Percentiles rank a stretch among this genome's conserved stretches.
phyloP scores from a whole-genome alignment of 2,888 invertebrate genomes.

The Cyaniris semiargus region DNA sequence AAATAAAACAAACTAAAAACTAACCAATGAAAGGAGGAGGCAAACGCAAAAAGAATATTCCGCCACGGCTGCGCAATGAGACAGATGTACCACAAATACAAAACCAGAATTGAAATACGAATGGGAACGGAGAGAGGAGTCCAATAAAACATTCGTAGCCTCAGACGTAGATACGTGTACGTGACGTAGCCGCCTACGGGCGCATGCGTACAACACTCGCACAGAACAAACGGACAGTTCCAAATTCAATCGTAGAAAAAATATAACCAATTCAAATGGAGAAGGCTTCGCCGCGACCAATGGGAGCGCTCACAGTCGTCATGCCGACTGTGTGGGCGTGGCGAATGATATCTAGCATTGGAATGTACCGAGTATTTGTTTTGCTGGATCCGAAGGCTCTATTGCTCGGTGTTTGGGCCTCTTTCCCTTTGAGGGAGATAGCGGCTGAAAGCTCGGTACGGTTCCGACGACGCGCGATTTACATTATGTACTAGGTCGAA shows the following conservation, averaged over 20 bases:
- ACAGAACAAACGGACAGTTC: constrained; percentile 76
- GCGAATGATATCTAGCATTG: constrained; percentile 81
- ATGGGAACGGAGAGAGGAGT: constrained; percentile 70
- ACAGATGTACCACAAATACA: constrained; percentile 62
- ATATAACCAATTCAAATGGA: constrained; percentile 79
- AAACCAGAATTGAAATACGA: constrained; percentile 70
- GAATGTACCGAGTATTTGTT: constrained; percentile 80
- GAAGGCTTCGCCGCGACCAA: constrained; percentile 78
- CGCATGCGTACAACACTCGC: constrained; percentile 68
- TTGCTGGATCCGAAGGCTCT: constrained; percentile 77
- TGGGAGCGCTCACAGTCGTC: constrained; percentile 76
- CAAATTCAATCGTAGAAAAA: constrained; percentile 80
- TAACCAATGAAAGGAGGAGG: constrained; percentile 4
- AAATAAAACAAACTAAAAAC: constrained; percentile 8
- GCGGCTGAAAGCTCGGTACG: constrained; percentile 73
- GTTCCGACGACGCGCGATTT: constrained; percentile 68
- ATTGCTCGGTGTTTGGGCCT: constrained; percentile 75
- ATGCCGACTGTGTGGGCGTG: constrained; percentile 80
- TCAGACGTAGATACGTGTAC: constrained; percentile 75
- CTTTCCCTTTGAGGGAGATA: constrained; percentile 73
- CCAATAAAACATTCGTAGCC: constrained; percentile 77
- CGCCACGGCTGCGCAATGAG: constrained; percentile 66
- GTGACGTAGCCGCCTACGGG: constrained; percentile 71
- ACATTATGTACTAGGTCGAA: constrained; percentile 69
- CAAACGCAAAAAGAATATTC: constrained; percentile 6